phyloP scores from a whole-genome alignment of 2,113 vertebrate genomes.

The Prunella himalayana region DNA sequence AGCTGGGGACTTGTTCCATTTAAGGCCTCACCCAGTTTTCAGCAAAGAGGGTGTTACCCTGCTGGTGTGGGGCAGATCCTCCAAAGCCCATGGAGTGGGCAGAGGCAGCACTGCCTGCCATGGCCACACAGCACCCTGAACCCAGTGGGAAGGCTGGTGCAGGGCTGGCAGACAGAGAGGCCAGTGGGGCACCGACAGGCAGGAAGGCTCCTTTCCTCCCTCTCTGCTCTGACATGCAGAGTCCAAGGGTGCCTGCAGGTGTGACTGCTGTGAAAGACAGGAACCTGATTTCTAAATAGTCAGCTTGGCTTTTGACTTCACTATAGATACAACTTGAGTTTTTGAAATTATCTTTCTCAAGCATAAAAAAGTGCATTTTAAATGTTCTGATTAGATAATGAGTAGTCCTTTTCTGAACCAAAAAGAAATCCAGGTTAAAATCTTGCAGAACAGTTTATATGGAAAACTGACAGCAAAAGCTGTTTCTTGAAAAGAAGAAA shows the following conservation, averaged over 20 bases:
- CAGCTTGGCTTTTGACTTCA: background rate
- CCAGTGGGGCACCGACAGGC: background rate
- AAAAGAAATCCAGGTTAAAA: constrained; percentile 26
- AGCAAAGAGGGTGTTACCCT: background rate
- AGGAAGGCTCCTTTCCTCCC: background rate
- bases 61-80: rapidly evolving
- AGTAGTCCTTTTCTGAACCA: constrained; percentile 9
- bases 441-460: constrained; percentile 16
- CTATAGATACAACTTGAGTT: background rate
- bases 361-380: background rate
- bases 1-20: background rate
- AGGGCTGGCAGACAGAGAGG: no score
- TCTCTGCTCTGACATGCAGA: background rate
- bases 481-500: constrained; percentile 45
- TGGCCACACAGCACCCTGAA: background rate
- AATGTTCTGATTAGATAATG: constrained; percentile 30
- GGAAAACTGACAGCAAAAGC: constrained; percentile 17
- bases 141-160: background rate
- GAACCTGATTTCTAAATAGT: background rate
- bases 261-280: background rate
- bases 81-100: background rate
- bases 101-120: background rate
- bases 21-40: background rate
- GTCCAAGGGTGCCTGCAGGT: background rate
- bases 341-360: background rate